Evolutionary conservation across 1,140 invertebrate species (phyloP).

Genomic region (Zaprionus camerounensis): DNA sequence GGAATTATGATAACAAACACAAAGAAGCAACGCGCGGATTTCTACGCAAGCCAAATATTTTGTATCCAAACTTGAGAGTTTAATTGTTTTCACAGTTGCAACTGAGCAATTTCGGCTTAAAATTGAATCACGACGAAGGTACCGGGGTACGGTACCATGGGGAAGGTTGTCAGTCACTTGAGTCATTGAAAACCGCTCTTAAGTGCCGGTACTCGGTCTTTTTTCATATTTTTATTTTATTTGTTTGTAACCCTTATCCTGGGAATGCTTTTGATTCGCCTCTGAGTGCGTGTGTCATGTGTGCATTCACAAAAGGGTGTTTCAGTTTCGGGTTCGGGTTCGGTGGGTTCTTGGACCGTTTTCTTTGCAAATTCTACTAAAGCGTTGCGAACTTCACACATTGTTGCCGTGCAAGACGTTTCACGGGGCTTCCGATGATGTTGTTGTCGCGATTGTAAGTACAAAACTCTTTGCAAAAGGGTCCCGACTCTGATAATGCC

Average conservation of each 20-base stretch:
- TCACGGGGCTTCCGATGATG: conserved; percentile 14
- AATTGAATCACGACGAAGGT: conserved; percentile 25
- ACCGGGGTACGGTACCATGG: neutral
- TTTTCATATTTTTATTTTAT: conserved; percentile 18
- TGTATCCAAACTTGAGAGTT: conserved; percentile 58
- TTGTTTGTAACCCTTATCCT: conserved; percentile 58
- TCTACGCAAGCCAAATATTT: conserved; percentile 64
- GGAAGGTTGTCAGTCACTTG: conserved; percentile 67
- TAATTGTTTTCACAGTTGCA: conserved; percentile 81
- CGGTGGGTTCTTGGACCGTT: conserved; percentile 50
- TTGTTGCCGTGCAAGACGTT: conserved; percentile 59
- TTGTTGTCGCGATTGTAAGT: conserved; percentile 21
- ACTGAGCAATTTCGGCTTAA: conserved; percentile 23
- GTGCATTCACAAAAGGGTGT: conserved; percentile 62
- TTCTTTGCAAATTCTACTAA: conserved; percentile 57
- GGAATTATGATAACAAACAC: conserved; percentile 71
- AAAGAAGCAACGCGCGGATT: conserved; percentile 31
- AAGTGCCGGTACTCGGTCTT: conserved; percentile 53
- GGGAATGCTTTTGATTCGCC: conserved; percentile 55
- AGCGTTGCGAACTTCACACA: conserved; percentile 68
- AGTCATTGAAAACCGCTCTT: conserved; percentile 67
- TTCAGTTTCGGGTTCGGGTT: conserved; percentile 35
- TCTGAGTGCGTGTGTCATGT: conserved; percentile 15
- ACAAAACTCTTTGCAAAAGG: conserved; percentile 53
- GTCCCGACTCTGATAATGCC: conserved; percentile 53